These are phyloP conservation scores for Apodemus agrarius DNA, from an alignment of 2,797 vertebrate genomes.

Conservation along the genomic window DNA sequence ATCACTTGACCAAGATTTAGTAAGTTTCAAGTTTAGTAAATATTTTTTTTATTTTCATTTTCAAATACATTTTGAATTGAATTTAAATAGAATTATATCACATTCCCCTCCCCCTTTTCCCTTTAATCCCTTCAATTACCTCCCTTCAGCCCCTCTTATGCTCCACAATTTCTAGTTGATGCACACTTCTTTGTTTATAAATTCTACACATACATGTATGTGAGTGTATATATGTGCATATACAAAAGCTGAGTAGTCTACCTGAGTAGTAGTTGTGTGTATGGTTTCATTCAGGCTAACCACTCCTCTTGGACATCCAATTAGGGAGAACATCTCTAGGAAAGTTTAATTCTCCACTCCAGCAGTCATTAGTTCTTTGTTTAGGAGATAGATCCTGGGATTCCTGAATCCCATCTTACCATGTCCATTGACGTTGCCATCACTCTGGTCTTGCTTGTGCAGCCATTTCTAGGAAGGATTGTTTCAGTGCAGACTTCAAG, in stretches of 20 bases:
- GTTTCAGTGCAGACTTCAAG: background rate
- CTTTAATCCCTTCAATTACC: background rate
- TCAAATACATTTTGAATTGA: background rate
- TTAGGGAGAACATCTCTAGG: background rate
- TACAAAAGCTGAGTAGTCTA: background rate
- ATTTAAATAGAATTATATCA: background rate
- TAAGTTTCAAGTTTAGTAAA: background rate
- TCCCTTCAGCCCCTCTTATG: background rate
- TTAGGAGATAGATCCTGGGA: background rate
- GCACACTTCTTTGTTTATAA: background rate
- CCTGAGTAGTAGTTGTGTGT: background rate
- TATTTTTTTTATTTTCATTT: background rate
- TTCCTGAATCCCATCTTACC: background rate
- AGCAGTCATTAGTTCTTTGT: background rate
- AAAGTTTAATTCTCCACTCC: background rate
- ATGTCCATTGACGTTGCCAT: too few species aligned
- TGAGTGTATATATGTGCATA: background rate
- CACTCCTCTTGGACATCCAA: background rate
- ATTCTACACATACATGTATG: background rate
- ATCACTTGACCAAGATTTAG: constrained; percentile 36
- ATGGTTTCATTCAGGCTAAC: too few species aligned
- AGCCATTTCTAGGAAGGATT: background rate
- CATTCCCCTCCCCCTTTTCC: background rate
- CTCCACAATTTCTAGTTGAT: background rate
- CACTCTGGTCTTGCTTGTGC: background rate